A percentile compares a stretch with the other conserved stretches of the same genome.
These are phyloP conservation scores for Boloria euphrosyne DNA, from an alignment of 2,888 invertebrate genomes.

Conservation along the genomic window DNA sequence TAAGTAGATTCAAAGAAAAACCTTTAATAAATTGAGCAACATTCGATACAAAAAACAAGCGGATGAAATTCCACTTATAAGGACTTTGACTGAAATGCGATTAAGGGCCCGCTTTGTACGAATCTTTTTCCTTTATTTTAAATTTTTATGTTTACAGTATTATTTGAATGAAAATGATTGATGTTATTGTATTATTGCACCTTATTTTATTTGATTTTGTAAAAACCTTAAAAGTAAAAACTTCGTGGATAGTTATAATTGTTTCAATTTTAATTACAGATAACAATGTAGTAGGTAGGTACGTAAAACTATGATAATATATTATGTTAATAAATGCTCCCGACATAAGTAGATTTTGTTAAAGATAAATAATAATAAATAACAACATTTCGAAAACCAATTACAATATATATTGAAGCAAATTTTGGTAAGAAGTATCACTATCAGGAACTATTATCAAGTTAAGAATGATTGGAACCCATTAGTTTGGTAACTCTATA, in stretches of 20 bases:
- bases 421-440: no score
- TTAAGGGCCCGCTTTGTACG: constrained; percentile 49
- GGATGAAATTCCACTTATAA: constrained; percentile 63
- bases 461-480: no score
- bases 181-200: background rate
- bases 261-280: background rate
- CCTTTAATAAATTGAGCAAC: constrained; percentile 69
- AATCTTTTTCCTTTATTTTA: constrained; percentile 39
- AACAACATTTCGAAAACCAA: no score
- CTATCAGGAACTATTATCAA: no score
- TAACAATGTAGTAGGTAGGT: no score
- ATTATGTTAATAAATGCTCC: no score
- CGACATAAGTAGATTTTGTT: no score
- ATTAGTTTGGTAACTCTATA: no score
- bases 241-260: background rate
- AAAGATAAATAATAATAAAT: no score
- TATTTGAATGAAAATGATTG: constrained; percentile 30
- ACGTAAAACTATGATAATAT: no score
- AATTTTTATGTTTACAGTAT: constrained; percentile 39
- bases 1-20: constrained; percentile 72
- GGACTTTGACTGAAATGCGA: constrained; percentile 60
- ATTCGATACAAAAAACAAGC: constrained; percentile 66
- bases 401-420: no score
- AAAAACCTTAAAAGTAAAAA: background rate
- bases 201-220: no score